Conservation (phyloP, 1,140 invertebrate genomes). For the Papilio dardanus region DNA sequence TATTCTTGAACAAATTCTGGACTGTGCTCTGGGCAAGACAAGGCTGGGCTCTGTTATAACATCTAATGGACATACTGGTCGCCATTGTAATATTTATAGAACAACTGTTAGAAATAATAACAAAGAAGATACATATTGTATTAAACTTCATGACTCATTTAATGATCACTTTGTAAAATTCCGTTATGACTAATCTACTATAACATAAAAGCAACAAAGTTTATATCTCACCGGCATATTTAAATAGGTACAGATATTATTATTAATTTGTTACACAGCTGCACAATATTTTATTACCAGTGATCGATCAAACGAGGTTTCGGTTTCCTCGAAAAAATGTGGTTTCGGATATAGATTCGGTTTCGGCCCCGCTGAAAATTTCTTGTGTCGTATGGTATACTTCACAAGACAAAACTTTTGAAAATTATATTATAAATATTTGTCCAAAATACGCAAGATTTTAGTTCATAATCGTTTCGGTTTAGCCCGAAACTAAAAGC, state of each 20-base stretch:
- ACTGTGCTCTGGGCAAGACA: too few species aligned
- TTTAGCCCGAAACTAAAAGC: too few species aligned
- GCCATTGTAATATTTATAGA: neutral
- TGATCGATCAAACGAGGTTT: too few species aligned
- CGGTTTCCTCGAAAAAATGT: too few species aligned
- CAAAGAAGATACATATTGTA: neutral
- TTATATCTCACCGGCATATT: neutral
- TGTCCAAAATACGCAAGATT: too few species aligned
- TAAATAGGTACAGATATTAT: neutral
- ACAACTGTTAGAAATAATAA: neutral
- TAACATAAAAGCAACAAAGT: neutral
- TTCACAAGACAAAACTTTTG: too few species aligned
- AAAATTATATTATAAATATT: too few species aligned
- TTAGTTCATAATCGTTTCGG: too few species aligned
- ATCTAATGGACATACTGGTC: slow-evolving; percentile 33
- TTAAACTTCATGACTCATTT: neutral
- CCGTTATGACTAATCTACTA: neutral
- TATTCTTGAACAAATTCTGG: too few species aligned
- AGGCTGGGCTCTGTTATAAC: slow-evolving; percentile 46
- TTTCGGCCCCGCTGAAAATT: too few species aligned
- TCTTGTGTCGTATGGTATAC: too few species aligned
- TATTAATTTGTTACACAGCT: slow-evolving; percentile 2
- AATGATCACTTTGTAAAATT: neutral
- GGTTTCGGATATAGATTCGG: too few species aligned
- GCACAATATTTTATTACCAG: slow-evolving; percentile 24